These are phyloP conservation scores for Drosophila ironensis DNA, from an alignment of 1,140 invertebrate genomes.

Conservation along the genomic window DNA sequence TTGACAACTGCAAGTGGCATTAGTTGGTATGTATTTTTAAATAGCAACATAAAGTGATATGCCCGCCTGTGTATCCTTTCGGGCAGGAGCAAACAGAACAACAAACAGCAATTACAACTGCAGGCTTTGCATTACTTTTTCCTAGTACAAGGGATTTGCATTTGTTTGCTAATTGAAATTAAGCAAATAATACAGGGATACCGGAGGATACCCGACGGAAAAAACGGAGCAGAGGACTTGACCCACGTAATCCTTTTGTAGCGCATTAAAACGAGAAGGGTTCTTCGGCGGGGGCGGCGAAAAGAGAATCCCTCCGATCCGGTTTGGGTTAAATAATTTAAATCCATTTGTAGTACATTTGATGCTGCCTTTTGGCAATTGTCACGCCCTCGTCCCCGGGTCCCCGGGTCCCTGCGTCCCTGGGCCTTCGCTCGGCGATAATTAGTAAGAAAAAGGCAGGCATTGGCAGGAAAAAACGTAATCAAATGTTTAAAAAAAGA, in stretches of 20 bases:
- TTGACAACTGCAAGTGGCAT: constrained; percentile 78
- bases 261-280: constrained; percentile 62
- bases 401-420: neutral
- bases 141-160: constrained; percentile 75
- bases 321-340: constrained; percentile 60
- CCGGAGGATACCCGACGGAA: neutral
- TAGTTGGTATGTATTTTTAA: constrained; percentile 38
- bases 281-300: constrained; percentile 1
- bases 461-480: constrained; percentile 16
- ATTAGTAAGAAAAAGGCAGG: constrained; percentile 61
- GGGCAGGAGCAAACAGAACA: neutral
- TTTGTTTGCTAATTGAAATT: constrained; percentile 81
- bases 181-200: constrained; percentile 62
- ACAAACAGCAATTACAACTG: constrained; percentile 42
- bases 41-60: neutral
- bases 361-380: constrained; percentile 55
- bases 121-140: constrained; percentile 51
- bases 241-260: constrained; percentile 82
- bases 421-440: constrained; percentile 38
- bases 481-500: constrained; percentile 79
- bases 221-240: constrained; percentile 20
- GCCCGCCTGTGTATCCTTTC: neutral
- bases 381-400: constrained; percentile 27
- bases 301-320: constrained; percentile 3
- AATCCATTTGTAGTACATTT: constrained; percentile 80